Evolutionary conservation across 2,113 vertebrate species (phyloP).

Genomic region (Acrocephalus kingi): DNA sequence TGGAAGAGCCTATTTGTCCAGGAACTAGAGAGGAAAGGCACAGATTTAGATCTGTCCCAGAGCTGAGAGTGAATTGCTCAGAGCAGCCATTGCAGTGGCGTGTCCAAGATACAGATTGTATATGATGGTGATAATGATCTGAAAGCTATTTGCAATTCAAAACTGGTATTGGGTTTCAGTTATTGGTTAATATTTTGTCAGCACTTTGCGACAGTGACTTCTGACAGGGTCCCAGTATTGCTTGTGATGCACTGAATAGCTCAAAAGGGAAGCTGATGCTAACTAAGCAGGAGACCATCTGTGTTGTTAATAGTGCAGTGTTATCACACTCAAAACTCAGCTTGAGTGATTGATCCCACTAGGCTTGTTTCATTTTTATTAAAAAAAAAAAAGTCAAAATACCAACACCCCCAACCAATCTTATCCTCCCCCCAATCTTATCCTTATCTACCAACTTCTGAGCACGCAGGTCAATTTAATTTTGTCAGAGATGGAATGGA

Average conservation of each 20-base stretch:
- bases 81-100: not conserved
- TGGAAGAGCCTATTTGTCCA: not conserved
- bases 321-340: not conserved
- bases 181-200: constrained; percentile 3
- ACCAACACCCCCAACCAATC: not conserved
- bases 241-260: not conserved
- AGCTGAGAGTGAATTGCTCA: not conserved
- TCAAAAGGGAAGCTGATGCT: not conserved
- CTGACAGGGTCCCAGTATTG: not conserved
- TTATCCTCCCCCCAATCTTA: not conserved
- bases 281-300: constrained; percentile 20
- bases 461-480: not conserved
- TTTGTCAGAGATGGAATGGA: not conserved
- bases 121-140: not conserved
- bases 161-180: not conserved
- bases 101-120: not conserved
- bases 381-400: not conserved
- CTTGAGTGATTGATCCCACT: not conserved
- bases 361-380: not conserved
- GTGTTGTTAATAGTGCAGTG: not conserved
- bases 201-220: not conserved
- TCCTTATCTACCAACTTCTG: not conserved
- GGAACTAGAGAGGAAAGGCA: not conserved
- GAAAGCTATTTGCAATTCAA: not conserved
- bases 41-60: not conserved